Base-by-base conservation (phyloP, 2,888 invertebrate genomes). In the Acleris sparsana region DNA sequence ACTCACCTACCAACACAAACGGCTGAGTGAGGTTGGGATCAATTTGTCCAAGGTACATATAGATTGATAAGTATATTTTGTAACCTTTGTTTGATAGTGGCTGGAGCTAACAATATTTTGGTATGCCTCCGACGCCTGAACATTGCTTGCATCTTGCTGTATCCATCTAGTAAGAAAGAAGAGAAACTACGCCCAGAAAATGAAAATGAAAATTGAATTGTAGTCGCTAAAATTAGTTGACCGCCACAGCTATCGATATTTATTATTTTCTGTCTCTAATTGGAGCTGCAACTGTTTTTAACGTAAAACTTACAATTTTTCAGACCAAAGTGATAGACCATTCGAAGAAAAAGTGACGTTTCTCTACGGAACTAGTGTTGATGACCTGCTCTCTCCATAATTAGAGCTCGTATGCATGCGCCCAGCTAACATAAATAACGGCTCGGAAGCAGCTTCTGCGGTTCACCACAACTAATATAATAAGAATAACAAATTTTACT, bases 1-100 rank as follows among this genome's bases (percentile, higher is more conserved):
- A 4, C 87, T 94, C 61, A 94, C 94, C 0, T 94, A 94, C 73
- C 94, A 94, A 73, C 94, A 94, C 79, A 94, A 94, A 86, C 89
- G 94, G 33, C 89, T 94, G 80, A 94, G 94, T 76, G 93, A 93
- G 77, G 92, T 94, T 63, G 92, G 92, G 46, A 80, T 92, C 69
- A 82, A 82, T 62, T 67, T 86, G 70, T 85, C 88, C 48, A 89
- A 86, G 84, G 90, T 89, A 74, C 61, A 44, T 46, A 39, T 39
- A 1, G 25, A 6, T 25, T 25, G 39, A 4, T 4, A 11, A 39
- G 13, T 39, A 13, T 39, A 39, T 39, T 11, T 39, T 13, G 13
- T 39, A 39, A 39, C 39, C 13, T 9, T 9, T 9, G 9, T 33
- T 9, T 33, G 3, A 33, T 33, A 9, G 39, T 39, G 5, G 4